Conservation (phyloP, 2,888 invertebrate species). For the Oegoconia quadripuncta region DNA sequence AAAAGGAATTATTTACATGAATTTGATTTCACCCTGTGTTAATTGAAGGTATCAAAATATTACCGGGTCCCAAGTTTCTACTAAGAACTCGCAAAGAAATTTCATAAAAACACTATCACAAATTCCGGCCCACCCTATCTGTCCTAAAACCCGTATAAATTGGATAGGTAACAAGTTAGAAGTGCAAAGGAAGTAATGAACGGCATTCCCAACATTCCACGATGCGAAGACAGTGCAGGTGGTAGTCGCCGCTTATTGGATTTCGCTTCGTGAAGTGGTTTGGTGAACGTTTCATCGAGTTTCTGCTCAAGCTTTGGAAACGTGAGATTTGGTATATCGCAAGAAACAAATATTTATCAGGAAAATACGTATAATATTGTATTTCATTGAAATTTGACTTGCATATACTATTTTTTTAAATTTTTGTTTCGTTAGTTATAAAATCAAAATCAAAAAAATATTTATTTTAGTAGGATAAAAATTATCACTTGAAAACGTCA, state of each 20-base stretch:
- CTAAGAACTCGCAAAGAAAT: constrained; percentile 40
- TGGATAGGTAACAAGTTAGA: constrained; percentile 62
- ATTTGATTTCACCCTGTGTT: too few species aligned
- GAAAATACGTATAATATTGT: too few species aligned
- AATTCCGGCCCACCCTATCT: constrained; percentile 27
- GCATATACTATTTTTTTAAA: too few species aligned
- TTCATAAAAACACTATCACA: constrained; percentile 45
- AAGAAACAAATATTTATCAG: too few species aligned
- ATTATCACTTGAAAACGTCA: too few species aligned
- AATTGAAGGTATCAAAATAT: too few species aligned
- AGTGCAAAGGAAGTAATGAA: constrained; percentile 63
- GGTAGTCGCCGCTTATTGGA: constrained; percentile 56
- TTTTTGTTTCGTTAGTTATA: too few species aligned
- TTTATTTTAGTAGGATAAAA: too few species aligned
- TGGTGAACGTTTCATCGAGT: constrained; percentile 51
- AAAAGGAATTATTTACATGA: too few species aligned
- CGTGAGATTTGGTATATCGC: neutral
- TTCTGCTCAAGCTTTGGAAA: constrained; percentile 23
- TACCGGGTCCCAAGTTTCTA: too few species aligned
- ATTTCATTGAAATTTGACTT: too few species aligned
- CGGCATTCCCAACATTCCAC: constrained; percentile 57
- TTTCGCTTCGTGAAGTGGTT: constrained; percentile 43
- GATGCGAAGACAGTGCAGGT: constrained; percentile 60
- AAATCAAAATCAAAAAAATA: too few species aligned
- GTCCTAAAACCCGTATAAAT: constrained; percentile 52